These are phyloP conservation scores for Enteromius treurensis DNA, from an alignment of 2,797 vertebrate genomes.

Conservation along the genomic window DNA sequence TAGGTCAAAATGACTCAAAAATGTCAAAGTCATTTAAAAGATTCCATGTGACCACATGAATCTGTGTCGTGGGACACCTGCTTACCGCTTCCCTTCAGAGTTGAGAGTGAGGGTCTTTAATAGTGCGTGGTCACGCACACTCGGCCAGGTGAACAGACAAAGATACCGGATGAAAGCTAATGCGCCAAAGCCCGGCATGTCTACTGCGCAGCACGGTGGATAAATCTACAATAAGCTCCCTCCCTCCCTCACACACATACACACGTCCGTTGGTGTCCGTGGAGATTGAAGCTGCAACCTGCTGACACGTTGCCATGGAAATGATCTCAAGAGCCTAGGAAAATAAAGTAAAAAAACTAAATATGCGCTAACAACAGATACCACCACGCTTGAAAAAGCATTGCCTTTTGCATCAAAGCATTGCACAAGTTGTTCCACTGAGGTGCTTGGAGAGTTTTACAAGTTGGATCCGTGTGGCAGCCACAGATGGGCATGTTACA, in stretches of 20 bases:
- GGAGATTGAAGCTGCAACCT: slow-evolving; percentile 37
- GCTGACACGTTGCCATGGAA: slow-evolving; percentile 49
- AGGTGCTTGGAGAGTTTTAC: not conserved
- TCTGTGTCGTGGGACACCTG: not conserved
- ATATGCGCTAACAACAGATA: not conserved
- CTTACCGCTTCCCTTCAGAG: not conserved
- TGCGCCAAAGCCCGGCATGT: slow-evolving; percentile 39
- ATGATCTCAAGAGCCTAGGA: slow-evolving; percentile 16
- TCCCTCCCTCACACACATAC: slow-evolving; percentile 28
- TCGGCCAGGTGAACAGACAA: slow-evolving; percentile 42
- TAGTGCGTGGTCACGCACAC: slow-evolving; percentile 12
- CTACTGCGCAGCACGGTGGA: slow-evolving; percentile 12
- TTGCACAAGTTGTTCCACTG: not conserved
- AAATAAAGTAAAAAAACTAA: slow-evolving; percentile 26
- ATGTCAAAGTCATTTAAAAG: not conserved
- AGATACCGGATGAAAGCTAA: slow-evolving; percentile 47
- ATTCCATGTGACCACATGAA: not conserved
- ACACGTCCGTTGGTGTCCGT: slow-evolving; percentile 8
- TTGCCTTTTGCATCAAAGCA: slow-evolving; percentile 8
- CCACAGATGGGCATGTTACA: not conserved
- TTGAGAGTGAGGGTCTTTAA: slow-evolving; percentile 1
- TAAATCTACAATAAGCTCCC: slow-evolving; percentile 33
- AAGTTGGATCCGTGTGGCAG: not conserved
- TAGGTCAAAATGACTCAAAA: not conserved
- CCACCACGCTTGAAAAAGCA: not conserved